Conservation (phyloP, 2,888 invertebrate genomes). For the Dryadula phaetusa region DNA sequence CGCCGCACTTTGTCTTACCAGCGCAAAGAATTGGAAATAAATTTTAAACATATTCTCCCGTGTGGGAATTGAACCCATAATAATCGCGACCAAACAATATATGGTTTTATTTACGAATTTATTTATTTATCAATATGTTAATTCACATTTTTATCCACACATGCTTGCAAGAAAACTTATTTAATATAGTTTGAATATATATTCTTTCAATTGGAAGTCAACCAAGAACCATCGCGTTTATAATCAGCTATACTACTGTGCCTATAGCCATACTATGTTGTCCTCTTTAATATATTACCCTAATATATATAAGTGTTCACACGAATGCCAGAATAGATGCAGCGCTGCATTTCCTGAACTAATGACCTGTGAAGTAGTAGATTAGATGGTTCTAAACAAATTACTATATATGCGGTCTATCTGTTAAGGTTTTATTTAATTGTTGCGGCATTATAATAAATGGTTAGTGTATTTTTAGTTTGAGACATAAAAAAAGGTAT, state of each 20-base stretch:
- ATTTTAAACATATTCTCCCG: too few relatives aligned
- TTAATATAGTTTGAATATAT: too few relatives aligned
- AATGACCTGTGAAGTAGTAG: constrained; percentile 45
- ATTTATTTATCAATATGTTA: too few relatives aligned
- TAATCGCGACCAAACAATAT: too few relatives aligned
- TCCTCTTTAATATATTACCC: background rate
- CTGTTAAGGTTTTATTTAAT: constrained; percentile 27
- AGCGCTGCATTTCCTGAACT: constrained; percentile 41
- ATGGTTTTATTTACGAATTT: too few relatives aligned
- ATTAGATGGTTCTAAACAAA: constrained; percentile 37
- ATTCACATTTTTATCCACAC: too few relatives aligned
- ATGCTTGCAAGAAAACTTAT: too few relatives aligned
- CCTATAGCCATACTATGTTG: too few relatives aligned
- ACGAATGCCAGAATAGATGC: constrained; percentile 34
- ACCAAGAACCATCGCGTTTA: background rate
- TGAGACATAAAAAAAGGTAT: background rate
- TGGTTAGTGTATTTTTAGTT: background rate
- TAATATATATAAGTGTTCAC: constrained; percentile 22
- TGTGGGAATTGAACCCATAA: too few relatives aligned
- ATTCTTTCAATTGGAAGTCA: too few relatives aligned
- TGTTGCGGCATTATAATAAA: constrained; percentile 18
- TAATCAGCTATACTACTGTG: background rate
- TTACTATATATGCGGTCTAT: constrained; percentile 22
- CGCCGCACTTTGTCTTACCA: too few relatives aligned
- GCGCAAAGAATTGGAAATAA: too few relatives aligned